Evolutionary conservation across 2,113 vertebrate species (phyloP).

Genomic region (Cynopterus brachyotis): DNA sequence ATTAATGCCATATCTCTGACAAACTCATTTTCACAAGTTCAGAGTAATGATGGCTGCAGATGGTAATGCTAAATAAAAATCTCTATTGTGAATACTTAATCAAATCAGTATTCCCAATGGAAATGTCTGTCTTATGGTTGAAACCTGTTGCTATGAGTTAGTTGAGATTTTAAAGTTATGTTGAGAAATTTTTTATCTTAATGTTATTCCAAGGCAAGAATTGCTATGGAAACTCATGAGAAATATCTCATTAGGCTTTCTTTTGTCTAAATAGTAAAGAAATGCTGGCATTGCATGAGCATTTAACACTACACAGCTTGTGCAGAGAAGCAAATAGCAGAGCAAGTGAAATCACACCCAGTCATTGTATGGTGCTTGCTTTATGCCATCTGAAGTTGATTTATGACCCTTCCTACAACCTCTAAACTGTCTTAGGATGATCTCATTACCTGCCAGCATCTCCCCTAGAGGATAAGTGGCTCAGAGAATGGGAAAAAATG

Average conservation of each 20-base stretch:
- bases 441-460: background rate
- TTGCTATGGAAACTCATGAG: slow-evolving; percentile 51
- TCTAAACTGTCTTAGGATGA: background rate
- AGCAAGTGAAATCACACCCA: background rate
- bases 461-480: background rate
- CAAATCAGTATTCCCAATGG: slow-evolving; percentile 40
- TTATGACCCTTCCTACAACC: background rate
- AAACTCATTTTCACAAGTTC: slow-evolving; percentile 68
- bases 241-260: slow-evolving; percentile 53
- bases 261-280: slow-evolving; percentile 48
- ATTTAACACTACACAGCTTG: background rate
- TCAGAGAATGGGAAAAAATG: background rate
- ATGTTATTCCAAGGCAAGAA: slow-evolving; percentile 53
- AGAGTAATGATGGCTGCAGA: slow-evolving; percentile 63
- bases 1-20: slow-evolving; percentile 36
- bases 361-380: background rate
- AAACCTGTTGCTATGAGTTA: slow-evolving; percentile 51
- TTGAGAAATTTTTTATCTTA: slow-evolving; percentile 38
- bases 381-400: background rate
- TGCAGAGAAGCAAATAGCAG: background rate
- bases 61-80: slow-evolving; percentile 56
- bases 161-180: slow-evolving; percentile 43
- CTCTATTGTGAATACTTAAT: slow-evolving; percentile 54
- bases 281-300: background rate
- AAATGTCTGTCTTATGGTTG: background rate